A percentile compares a stretch with the other conserved stretches of the same genome.
phyloP scores from a whole-genome alignment of 2,113 vertebrate genomes.

The Bostrychus sinensis region DNA sequence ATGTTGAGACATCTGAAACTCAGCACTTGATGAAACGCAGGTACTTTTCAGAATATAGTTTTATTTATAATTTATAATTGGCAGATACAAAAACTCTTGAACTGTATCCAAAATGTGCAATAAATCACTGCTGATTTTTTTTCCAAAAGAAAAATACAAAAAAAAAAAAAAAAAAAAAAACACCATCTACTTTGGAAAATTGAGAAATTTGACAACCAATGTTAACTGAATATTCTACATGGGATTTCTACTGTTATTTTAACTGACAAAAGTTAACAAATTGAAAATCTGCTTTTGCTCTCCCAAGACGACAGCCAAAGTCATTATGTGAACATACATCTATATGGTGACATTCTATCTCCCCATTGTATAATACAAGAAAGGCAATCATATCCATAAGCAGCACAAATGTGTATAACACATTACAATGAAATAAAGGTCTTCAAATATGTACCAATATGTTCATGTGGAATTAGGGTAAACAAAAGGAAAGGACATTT shows the following conservation, averaged over 20 bases:
- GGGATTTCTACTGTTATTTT: constrained; percentile 82
- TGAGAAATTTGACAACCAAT: constrained; percentile 80
- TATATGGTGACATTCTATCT: constrained; percentile 70
- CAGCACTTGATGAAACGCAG: not conserved
- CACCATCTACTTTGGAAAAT: constrained; percentile 87
- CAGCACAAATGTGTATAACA: constrained; percentile 83
- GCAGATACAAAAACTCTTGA: constrained; percentile 95
- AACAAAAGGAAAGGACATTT: constrained; percentile 38
- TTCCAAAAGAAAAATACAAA: constrained; percentile 83
- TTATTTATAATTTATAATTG: constrained; percentile 93
- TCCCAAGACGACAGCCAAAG: constrained; percentile 72
- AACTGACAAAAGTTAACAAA: constrained; percentile 63
- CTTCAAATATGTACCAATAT: constrained; percentile 77
- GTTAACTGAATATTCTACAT: constrained; percentile 91
- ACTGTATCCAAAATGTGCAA: constrained; percentile 99
- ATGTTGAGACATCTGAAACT: no score
- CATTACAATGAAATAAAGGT: constrained; percentile 67
- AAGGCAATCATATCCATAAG: constrained; percentile 80
- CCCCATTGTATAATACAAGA: constrained; percentile 73
- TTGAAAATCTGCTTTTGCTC: constrained; percentile 62
- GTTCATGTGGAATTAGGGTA: constrained; percentile 52
- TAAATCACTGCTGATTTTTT: constrained; percentile 91
- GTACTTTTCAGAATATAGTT: constrained; percentile 83
- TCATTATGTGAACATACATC: constrained; percentile 68
- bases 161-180: constrained; percentile 61